Base-by-base conservation (phyloP, 2,113 vertebrate genomes). In the Phylloscopus trochilus region DNA sequence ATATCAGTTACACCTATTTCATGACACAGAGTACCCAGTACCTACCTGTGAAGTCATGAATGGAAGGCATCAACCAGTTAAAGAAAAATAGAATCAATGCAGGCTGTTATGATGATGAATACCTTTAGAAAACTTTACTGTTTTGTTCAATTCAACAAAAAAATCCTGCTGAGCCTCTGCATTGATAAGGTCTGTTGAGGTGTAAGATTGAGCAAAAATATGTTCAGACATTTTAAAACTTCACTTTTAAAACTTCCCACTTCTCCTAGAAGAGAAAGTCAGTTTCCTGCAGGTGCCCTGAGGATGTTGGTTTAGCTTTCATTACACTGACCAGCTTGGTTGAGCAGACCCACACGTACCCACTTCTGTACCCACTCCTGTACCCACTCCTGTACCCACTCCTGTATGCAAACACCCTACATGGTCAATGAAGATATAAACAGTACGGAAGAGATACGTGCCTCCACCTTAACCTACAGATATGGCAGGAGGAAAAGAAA, bases 11-110 rank as follows among this genome's bases (percentile, higher is more conserved):
- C 10, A 31, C 3, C 10, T 35, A 20, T 75, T 82, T 74, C 33
- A 64, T 37, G 26, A 90, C 9, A 70, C 44, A 33, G 64, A 49
- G 14, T 70, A 92, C 3, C 3, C 51, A 28, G 9, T 68, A 56
- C 21, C 17, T 84, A 24, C 13, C 17, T 44, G 9, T 78, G 52
- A 92, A 95, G 5, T 30, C 23, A 51, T 1, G 0, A 77, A 87
- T 46, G 8, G 33, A 70, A 69, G 11, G 4, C 16, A 90, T 59
- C 27, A 74, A 68, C 5, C 10, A 56, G 15, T 22, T 83, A 81
- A 75, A 51, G 55, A 30, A 80, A 87, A 96, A 51, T n/a, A 92
- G 96, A 96, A 89, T n/a, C 92, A 44, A 26, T 90, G 43, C 24
- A 63, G 13, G 76, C n/a, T 67, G 35, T 87, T 92, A 93, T 87